Percentiles rank a stretch among this genome's conserved stretches.
These are phyloP conservation scores for Champsocephalus esox DNA, from an alignment of 2,797 vertebrate genomes.

Conservation along the genomic window DNA sequence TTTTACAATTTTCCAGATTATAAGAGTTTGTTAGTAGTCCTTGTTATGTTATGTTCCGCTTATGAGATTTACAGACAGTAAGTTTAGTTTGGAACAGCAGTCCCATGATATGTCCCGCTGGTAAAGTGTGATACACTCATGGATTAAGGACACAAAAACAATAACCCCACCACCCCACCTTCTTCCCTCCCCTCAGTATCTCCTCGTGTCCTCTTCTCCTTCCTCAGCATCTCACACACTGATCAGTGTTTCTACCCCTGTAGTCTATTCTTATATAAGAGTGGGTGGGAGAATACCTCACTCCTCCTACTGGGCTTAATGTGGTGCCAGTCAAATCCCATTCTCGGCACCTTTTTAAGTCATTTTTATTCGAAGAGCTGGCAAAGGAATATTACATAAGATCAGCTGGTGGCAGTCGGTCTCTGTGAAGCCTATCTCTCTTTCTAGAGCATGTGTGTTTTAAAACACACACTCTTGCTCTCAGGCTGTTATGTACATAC, in stretches of 20 bases:
- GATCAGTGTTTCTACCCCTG: slow-evolving; percentile 43
- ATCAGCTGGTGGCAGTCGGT: slow-evolving; percentile 68
- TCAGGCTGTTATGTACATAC: slow-evolving; percentile 45
- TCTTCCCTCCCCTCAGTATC: slow-evolving; percentile 14
- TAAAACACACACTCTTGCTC: slow-evolving; percentile 48
- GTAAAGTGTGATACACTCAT: slow-evolving; percentile 34
- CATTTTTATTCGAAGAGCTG: slow-evolving; percentile 67
- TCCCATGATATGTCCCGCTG: slow-evolving; percentile 5
- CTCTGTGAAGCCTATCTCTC: slow-evolving; percentile 51
- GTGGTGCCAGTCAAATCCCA: slow-evolving; percentile 76
- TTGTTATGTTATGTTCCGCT: not conserved
- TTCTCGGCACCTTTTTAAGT: slow-evolving; percentile 69
- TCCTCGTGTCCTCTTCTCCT: slow-evolving; percentile 17
- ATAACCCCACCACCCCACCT: slow-evolving; percentile 22
- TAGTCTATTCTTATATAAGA: slow-evolving; percentile 74
- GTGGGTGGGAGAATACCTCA: slow-evolving; percentile 73
- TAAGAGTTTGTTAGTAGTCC: too few species aligned
- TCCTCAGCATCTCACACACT: slow-evolving; percentile 52
- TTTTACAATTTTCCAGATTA: not conserved
- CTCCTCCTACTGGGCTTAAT: slow-evolving; percentile 61
- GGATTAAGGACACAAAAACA: slow-evolving; percentile 47
- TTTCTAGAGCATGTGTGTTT: slow-evolving; percentile 43
- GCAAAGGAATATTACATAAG: slow-evolving; percentile 80
- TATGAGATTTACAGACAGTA: not conserved
- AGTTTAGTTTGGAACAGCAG: not conserved